phyloP scores from a whole-genome alignment of 2,113 vertebrate species.

The Rhinichthys klamathensis region DNA sequence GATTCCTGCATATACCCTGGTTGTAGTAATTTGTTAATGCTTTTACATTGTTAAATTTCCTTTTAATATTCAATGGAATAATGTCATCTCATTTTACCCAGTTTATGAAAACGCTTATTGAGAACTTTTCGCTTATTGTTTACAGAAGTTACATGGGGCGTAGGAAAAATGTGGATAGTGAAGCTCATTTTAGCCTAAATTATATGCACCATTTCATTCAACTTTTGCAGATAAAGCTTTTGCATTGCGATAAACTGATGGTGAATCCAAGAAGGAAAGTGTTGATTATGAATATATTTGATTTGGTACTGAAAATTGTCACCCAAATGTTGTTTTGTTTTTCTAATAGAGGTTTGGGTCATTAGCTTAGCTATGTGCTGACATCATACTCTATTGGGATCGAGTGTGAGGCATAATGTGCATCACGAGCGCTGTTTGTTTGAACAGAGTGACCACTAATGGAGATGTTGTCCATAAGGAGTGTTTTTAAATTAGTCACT shows the following conservation, averaged over 20 bases:
- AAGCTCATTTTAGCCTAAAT: not conserved
- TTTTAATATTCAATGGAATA: no score
- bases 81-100: no score
- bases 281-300: not conserved
- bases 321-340: not conserved
- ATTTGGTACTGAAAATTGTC: not conserved
- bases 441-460: constrained; percentile 1
- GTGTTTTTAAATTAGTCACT: not conserved
- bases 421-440: not conserved
- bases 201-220: not conserved
- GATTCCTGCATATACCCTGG: no score
- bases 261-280: not conserved
- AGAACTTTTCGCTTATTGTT: no score
- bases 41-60: no score
- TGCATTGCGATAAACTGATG: not conserved
- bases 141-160: no score
- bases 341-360: not conserved
- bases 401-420: not conserved
- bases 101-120: no score
- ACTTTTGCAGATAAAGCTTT: not conserved
- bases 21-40: no score
- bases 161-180: no score
- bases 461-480: not conserved
- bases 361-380: not conserved
- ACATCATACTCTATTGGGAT: not conserved